A percentile compares a stretch with the other conserved stretches of the same genome.
phyloP scores from a whole-genome alignment of 2,113 vertebrate species.

The Odontesthes bonariensis region DNA sequence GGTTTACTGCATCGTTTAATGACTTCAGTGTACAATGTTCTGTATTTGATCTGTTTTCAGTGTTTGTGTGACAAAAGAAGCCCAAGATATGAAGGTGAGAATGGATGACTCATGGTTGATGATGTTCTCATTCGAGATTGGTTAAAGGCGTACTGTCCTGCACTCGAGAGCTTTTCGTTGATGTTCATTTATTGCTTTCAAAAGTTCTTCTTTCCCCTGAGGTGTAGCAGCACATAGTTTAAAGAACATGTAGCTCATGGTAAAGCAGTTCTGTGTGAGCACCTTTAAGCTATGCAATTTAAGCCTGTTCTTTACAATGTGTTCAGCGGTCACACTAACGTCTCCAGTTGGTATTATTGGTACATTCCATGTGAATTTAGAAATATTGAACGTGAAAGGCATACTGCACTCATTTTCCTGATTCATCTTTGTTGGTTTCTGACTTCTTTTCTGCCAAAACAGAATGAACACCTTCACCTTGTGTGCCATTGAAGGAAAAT shows the following conservation, averaged over 20 bases:
- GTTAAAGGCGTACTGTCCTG: slow-evolving; percentile 60
- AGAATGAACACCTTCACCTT: slow-evolving; percentile 81
- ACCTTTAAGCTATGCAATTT: slow-evolving; percentile 83
- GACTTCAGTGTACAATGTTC: slow-evolving; percentile 46
- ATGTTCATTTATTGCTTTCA: slow-evolving; percentile 51
- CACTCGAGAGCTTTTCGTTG: slow-evolving; percentile 53
- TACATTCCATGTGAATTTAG: slow-evolving; percentile 48
- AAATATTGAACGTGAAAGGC: slow-evolving; percentile 57
- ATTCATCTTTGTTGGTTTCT: slow-evolving; percentile 10
- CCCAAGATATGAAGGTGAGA: slow-evolving; percentile 82
- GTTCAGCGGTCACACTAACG: slow-evolving; percentile 41
- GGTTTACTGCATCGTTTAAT: slow-evolving; percentile 59
- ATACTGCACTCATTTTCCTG: slow-evolving; percentile 48
- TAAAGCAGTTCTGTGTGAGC: slow-evolving; percentile 67
- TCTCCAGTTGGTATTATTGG: slow-evolving; percentile 42
- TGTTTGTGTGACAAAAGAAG: slow-evolving; percentile 57
- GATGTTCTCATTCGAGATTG: slow-evolving; percentile 84
- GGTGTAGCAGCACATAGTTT: slow-evolving; percentile 56
- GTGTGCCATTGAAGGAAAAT: slow-evolving; percentile 83
- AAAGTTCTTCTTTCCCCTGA: slow-evolving; percentile 41
- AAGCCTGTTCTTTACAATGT: slow-evolving; percentile 65
- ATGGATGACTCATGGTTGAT: slow-evolving; percentile 74
- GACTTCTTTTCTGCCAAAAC: slow-evolving; percentile 61
- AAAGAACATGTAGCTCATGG: slow-evolving; percentile 73
- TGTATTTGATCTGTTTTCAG: slow-evolving; percentile 52